A percentile compares a stretch with the other conserved stretches of the same genome.
Evolutionary conservation across 2,888 invertebrate species (phyloP).

Genomic region (Serrognathus titanus): DNA sequence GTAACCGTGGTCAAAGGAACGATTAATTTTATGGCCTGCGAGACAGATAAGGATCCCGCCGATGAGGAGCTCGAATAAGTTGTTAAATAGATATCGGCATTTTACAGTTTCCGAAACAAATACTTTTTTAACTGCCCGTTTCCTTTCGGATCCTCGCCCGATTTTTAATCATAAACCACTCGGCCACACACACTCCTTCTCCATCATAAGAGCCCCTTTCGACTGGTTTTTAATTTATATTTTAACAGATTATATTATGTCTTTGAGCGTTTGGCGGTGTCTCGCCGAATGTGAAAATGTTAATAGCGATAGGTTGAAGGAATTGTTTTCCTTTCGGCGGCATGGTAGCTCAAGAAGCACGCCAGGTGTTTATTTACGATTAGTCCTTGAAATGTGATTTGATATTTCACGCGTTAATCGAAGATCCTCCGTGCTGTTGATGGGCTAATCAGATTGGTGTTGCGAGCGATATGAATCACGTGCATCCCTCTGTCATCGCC

Average conservation of each 20-base stretch:
- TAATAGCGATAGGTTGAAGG: conserved; percentile 9
- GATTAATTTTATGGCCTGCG: conserved; percentile 32
- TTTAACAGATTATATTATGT: conserved; percentile 32
- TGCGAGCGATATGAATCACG: conserved; percentile 38
- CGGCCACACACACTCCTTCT: conserved; percentile 30
- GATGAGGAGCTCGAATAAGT: conserved; percentile 34
- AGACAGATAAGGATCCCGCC: conserved; percentile 13
- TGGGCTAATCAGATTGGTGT: conserved; percentile 19
- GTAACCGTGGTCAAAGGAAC: conserved; percentile 14
- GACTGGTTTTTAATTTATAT: conserved; percentile 35
- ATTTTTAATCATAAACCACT: conserved; percentile 33
- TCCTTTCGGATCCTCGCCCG: conserved; percentile 25
- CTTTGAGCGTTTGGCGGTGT: conserved; percentile 30
- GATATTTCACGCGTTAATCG: not conserved
- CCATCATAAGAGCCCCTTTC: conserved; percentile 21
- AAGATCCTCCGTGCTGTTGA: conserved; percentile 5
- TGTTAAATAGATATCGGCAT: conserved; percentile 42
- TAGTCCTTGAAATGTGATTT: conserved; percentile 1
- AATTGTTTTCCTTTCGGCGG: not conserved
- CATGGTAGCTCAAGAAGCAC: conserved; percentile 6
- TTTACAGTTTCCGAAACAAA: conserved; percentile 38
- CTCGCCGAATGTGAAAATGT: conserved; percentile 17
- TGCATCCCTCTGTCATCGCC: conserved; percentile 40
- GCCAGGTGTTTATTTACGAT: conserved; percentile 10
- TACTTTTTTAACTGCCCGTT: conserved; percentile 28